Base-by-base conservation (phyloP, 2,888 invertebrate species). In the Synanthedon myopaeformis region DNA sequence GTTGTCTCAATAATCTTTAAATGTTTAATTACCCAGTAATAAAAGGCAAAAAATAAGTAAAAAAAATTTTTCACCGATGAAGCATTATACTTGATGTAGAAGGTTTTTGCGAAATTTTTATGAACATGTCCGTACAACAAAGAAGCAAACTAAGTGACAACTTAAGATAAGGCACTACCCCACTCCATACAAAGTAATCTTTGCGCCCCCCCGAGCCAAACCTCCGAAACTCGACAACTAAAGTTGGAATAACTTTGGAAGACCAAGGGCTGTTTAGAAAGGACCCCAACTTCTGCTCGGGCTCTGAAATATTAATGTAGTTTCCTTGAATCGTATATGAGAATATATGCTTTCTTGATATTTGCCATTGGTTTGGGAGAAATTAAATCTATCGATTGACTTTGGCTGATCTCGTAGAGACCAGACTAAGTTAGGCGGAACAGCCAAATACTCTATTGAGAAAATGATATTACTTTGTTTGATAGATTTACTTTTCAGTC, bases 261-360 rank as follows among this genome's bases (percentile, higher is more conserved):
- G 86, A 84, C 87, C 86, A 87, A 86, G 79, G 87, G 87, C 86
- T 87, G 87, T 87, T 87, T 87, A 79, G 83, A 85, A 85, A 85
- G 86, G 87, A 86, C 83, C 81, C 79, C 67, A 79, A 81, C 70
- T 82, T 78, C 69, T 65, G 65, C 67, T 72, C 74, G 67, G 65
- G 65, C 70, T 63, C 76, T 87, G 83, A 85, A 87, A 87, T 87
- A 87, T 87, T 87, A 86, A 87, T 86, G 83, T 82, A 85, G 84
- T 87, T 86, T 82, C 82, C 13, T 53, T 79, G 85, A 84, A 84
- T 85, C 76, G 70, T 85, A 80, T 84, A 86, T 82, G 82, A 83
- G 80, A 72, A 71, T 78, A 66, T 63, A 69, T 65, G 67, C 64
- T 71, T 72, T 70, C 70, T 71, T 62, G 68, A 71, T 78, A 76